Evolutionary conservation across 2,888 invertebrate species (phyloP).

Genomic region (Xanthia icteritia): DNA sequence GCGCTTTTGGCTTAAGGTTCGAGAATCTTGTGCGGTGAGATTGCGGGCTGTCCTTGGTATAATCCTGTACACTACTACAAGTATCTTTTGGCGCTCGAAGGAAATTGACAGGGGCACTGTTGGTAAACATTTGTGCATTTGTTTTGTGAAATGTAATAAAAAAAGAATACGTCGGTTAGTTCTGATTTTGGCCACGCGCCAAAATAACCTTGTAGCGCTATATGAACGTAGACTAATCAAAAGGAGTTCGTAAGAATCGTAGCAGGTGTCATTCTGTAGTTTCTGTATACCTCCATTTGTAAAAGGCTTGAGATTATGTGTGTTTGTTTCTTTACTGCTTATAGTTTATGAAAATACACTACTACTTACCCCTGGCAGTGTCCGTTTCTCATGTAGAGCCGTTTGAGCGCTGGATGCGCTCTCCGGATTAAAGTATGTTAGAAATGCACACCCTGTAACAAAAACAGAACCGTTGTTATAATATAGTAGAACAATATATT

Average conservation of each 20-base stretch:
- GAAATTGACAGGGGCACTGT: no score
- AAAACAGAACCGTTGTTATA: constrained; percentile 34
- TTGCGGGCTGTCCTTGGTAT: no score
- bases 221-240: neutral
- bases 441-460: constrained; percentile 98
- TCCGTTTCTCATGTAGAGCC: constrained; percentile 99
- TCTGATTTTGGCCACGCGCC: no score
- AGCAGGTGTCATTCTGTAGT: neutral
- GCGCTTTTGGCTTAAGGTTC: no score
- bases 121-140: no score
- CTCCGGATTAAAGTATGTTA: constrained; percentile 99
- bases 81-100: no score
- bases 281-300: no score
- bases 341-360: neutral
- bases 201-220: no score
- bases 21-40: no score
- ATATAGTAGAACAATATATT: neutral
- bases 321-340: neutral
- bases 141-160: no score
- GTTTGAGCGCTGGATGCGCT: constrained; percentile 98
- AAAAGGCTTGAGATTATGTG: neutral
- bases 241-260: neutral
- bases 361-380: constrained; percentile 98
- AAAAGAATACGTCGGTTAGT: no score
- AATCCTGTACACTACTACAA: no score